Base-by-base conservation (phyloP, 1,140 invertebrate species). In the Drosophila littoralis region DNA sequence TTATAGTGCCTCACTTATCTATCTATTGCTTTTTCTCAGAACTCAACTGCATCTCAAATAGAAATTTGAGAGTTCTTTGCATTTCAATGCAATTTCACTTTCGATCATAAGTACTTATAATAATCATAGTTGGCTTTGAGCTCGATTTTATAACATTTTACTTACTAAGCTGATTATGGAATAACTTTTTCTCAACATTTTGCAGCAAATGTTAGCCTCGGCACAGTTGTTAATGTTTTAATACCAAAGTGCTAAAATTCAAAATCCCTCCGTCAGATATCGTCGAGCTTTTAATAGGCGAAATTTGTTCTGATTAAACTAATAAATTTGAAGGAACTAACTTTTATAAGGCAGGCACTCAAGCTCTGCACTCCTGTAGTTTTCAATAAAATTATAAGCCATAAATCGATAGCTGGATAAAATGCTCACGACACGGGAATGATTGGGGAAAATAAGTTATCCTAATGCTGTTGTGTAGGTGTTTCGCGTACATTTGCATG, bases 341-440 rank as follows among this genome's bases (percentile, higher is more conserved):
- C 15, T 48, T 48, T 48, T 32, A 32, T 28, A 48, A 48, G 22
- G 46, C 46, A 33, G 32, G 51, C 35, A 66, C 42, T 15, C 6
- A 52, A 12, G n/a, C 28, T 35, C 54, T 50, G 38, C 50, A 46
- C 40, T 13, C n/a, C 6, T 35, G 13, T 33, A 38, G 32, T 13
- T 46, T 35, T 65, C 64, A 55, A 22, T 45, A 36, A 5, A n/a
- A 36, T 35, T 12, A 40, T 35, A 42, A 50, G 32, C 17, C 52
- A 58, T 71, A 71, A 71, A 66, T 71, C 69, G 52, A 66, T 67
- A 52, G 52, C 40, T 22, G 32, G 22, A 35, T 46, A 36, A 51
- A 57, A 33, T 60, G 57, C 46, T 13, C 42, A 46, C 3, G 13
- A 10, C 28, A 15, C 54, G 10, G n/a, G 9, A n/a, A 35, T 52